phyloP scores from a whole-genome alignment of 92 coral and sea anemone species.

The Parazoanthus atlanticus region DNA sequence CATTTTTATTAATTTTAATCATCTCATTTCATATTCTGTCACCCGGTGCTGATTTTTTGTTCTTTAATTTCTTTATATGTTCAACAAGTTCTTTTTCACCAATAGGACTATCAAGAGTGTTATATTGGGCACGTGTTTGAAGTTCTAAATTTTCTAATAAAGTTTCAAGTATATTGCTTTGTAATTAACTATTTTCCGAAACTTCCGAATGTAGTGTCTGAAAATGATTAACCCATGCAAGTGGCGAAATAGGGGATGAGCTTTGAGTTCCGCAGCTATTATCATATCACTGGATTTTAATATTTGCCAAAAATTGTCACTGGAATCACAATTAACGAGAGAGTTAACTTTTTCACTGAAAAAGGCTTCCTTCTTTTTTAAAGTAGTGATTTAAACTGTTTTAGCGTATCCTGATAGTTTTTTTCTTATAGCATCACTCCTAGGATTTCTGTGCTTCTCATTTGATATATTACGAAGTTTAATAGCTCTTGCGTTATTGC shows the following conservation, averaged over 20 bases:
- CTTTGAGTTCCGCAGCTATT: slow-evolving; percentile 1
- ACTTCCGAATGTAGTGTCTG: slow-evolving; percentile 22
- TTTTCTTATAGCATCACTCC: slow-evolving; percentile 20
- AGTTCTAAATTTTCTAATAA: not conserved
- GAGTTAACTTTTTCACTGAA: not conserved
- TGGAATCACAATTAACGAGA: slow-evolving; percentile 1
- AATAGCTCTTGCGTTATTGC: slow-evolving; percentile 3
- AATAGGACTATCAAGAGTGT: slow-evolving; percentile 24
- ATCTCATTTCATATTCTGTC: slow-evolving; percentile 58
- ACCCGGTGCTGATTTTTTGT: slow-evolving; percentile 49
- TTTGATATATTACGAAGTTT: slow-evolving; percentile 37
- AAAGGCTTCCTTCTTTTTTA: slow-evolving; percentile 13
- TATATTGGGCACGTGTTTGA: slow-evolving; percentile 5
- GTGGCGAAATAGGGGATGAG: slow-evolving; percentile 1
- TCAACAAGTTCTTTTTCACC: slow-evolving; percentile 36
- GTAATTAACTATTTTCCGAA: slow-evolving; percentile 12
- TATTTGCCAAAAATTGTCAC: slow-evolving; percentile 18
- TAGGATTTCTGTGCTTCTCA: slow-evolving; percentile 34
- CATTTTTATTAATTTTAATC: slow-evolving; percentile 36
- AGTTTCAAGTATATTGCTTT: slow-evolving; percentile 12
- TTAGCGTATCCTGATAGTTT: not conserved
- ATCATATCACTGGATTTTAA: slow-evolving; percentile 16
- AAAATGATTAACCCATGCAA: slow-evolving; percentile 20
- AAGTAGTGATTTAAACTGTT: slow-evolving; percentile 26
- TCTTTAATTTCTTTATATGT: slow-evolving; percentile 36